Base-by-base conservation (phyloP, 2,888 invertebrate species). In the Ariolimax columbianus region DNA sequence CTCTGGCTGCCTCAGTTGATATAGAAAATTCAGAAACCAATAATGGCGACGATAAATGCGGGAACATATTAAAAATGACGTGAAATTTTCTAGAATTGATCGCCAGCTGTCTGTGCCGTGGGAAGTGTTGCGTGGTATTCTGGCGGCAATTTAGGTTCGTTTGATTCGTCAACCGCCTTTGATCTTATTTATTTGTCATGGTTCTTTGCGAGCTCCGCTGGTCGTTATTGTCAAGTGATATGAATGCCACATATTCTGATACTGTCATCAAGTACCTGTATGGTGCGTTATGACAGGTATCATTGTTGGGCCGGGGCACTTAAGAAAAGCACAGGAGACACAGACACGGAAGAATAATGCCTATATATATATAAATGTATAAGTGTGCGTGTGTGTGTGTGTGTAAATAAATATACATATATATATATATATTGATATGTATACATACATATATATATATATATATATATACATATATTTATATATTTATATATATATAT, bases 31-130 rank as follows among this genome's bases (percentile, higher is more conserved):
- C 4, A 4, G 6, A 75, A 75, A n/a, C 23, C 63, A 63, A 30
- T 63, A 23, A 36, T 36, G 17, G 70, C 38, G 33, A 36, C 70
- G 36, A 38, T 36, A 38, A 70, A 70, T 36, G 33, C 38, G 70
- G 36, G 70, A 70, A 33, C 70, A 70, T 33, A 70, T 70, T 55
- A 70, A 70, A 70, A 70, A 70, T 70, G 70, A 70, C 70, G 23
- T 70, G 36, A 70, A 36, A 11, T 70, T 70, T 70, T 17, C 38
- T 36, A 36, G 19, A 70, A 70, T 36, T 70, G 33, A 70, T 70
- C 36, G 38, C 38, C 70, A 70, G 70, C 70, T 70, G 70, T 70
- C 70, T 30, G 7, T 4, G 30, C 6, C 7, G 7, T 63, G 4
- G 26, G 14, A 23, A 14, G 59, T 59, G 26, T 59, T 63, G 30